Conservation (phyloP, 2,113 vertebrate genomes). For the Ictalurus furcatus region DNA sequence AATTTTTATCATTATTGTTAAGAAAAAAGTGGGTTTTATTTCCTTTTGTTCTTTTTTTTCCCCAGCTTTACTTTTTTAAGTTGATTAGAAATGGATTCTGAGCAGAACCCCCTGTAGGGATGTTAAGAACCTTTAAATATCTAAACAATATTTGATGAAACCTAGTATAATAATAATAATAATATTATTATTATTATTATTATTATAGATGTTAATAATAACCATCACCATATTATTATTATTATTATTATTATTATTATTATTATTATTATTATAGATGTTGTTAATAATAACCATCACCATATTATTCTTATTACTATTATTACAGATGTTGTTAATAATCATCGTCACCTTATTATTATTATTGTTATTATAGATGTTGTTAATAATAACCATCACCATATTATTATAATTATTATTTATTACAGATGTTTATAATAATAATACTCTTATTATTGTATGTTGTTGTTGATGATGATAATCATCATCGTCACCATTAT, state of each 20-base stretch:
- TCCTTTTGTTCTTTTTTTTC: background rate
- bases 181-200: background rate
- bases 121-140: background rate
- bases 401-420: background rate
- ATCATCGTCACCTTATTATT: no score
- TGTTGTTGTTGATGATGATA: background rate
- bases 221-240: background rate
- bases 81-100: background rate
- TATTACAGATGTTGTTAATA: background rate
- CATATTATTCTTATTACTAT: background rate
- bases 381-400: no score
- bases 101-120: background rate
- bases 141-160: background rate
- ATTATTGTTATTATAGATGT: background rate
- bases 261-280: background rate
- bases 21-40: no score
- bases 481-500: background rate
- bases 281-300: background rate
- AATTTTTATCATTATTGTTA: background rate
- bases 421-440: background rate
- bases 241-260: background rate
- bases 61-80: background rate
- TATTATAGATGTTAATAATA: background rate
- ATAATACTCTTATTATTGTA: background rate
- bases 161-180: background rate